phyloP scores from a whole-genome alignment of 1,140 invertebrate genomes.

The Macrocentrus cingulum region DNA sequence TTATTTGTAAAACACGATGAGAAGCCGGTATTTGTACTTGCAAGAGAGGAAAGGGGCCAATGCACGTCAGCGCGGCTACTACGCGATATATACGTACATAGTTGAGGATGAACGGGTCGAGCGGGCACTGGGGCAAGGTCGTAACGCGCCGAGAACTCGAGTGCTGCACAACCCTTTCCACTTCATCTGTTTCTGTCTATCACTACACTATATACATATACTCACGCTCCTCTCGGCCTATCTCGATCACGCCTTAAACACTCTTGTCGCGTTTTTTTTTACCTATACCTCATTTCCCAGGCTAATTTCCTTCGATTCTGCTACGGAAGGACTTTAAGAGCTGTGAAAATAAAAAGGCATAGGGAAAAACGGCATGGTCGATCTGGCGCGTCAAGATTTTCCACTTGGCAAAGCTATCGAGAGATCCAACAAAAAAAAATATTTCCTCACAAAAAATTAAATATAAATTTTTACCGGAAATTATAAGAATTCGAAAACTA shows the following conservation, averaged over 20 bases:
- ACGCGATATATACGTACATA: slow-evolving; percentile 12
- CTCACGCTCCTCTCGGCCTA: background rate
- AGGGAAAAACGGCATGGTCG: background rate
- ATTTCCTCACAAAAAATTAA: no score
- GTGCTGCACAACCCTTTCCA: slow-evolving; percentile 11
- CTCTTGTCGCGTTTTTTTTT: background rate
- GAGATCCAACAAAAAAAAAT: no score
- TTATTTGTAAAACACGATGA: slow-evolving; percentile 15
- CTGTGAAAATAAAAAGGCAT: slow-evolving; percentile 4
- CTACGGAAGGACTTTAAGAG: slow-evolving; percentile 22
- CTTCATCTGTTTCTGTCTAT: slow-evolving; percentile 3
- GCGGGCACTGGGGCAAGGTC: slow-evolving; percentile 48
- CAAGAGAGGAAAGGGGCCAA: slow-evolving; percentile 6
- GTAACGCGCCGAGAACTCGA: slow-evolving; percentile 23
- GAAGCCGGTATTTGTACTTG: slow-evolving; percentile 25
- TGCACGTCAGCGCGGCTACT: slow-evolving; percentile 11
- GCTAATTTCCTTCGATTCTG: slow-evolving; percentile 22
- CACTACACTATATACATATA: background rate
- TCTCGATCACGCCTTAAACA: no score
- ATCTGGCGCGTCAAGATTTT: no score
- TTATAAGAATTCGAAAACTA: no score
- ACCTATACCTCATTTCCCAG: slow-evolving; percentile 7
- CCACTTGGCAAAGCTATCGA: no score
- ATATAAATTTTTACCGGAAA: no score
- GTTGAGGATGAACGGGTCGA: slow-evolving; percentile 35